Evolutionary conservation across 2,113 vertebrate species (phyloP), one percentile per base, ranked within the genome.

Genomic region (Myrmophylax atrothorax): DNA sequence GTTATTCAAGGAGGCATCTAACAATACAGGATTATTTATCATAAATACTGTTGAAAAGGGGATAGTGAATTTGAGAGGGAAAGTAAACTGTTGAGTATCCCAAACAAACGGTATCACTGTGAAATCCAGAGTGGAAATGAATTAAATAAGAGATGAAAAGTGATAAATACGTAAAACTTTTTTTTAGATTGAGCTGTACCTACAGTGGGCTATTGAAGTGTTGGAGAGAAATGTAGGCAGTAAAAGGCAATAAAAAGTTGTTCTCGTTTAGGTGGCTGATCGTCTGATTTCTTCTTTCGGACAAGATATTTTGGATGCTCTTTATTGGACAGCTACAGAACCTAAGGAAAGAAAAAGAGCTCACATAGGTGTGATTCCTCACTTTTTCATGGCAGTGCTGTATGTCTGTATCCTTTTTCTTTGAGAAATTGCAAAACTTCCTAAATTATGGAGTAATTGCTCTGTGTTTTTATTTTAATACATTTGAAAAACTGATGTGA

Each of bases 251-350:
- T 97, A 94, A 94, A 88, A 94, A 55, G 10, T 62, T 89, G 5
- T 94, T 80, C 82, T 69, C 94, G 16, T 92, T 75, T 76, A 99
- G 99, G 99, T 99, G 80, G 99, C 99, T 40, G 99, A 99, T 96
- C 99, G 99, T 46, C 98, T 99, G 52, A 99, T 99, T 98, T 99
- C 99, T 33, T 99, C 99, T 23, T 99, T 99, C 92, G 99, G 99
- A 59, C 99, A 99, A 97, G 99, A 99, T 89, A 99, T 99, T 96
- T 97, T 99, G 97, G 99, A 99, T 72, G 99, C 99, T 74, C 98
- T 99, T 58, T 99, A 99, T 49, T 99, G 99, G 99, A 99, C 99
- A 22, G 99, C 99, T 69, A 99, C 99, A 14, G 99, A 99, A 96
- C 99, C 99, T 37, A 99, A 99, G 90, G 99, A 99, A 84, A 98